These are phyloP conservation scores for Epizoanthus stellaris DNA, from an alignment of 92 coral and sea anemone genomes.

Conservation along the genomic window DNA sequence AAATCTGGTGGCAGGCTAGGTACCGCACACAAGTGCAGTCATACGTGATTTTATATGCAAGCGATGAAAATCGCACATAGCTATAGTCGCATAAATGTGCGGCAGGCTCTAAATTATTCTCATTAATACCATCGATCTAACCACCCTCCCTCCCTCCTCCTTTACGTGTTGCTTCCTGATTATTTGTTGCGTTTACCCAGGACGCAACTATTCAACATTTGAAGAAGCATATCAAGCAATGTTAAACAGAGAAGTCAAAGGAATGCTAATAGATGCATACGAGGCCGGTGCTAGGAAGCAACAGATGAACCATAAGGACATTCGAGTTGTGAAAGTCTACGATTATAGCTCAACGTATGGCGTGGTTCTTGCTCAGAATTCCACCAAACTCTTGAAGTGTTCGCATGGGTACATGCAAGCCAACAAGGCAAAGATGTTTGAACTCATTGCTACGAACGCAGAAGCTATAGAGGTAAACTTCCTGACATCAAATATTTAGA, in stretches of 20 bases:
- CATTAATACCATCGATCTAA: no score
- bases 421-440: constrained; percentile 36
- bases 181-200: neutral
- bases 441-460: constrained; percentile 16
- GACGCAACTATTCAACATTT: constrained; percentile 39
- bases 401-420: constrained; percentile 42
- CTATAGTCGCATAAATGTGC: no score
- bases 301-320: constrained; percentile 17
- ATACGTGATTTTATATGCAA: no score
- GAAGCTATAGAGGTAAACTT: constrained; percentile 21
- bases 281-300: constrained; percentile 42
- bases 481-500: neutral
- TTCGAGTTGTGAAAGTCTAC: constrained; percentile 41
- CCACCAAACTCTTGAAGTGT: constrained; percentile 36
- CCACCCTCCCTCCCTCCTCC: no score
- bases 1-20: no score
- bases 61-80: no score
- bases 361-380: constrained; percentile 39
- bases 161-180: no score
- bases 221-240: constrained; percentile 36
- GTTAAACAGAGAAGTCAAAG: constrained; percentile 27
- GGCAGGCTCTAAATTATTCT: no score
- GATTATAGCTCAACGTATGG: constrained; percentile 44
- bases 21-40: no score
- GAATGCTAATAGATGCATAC: constrained; percentile 37